phyloP scores from a whole-genome alignment of 2,888 invertebrate species.

The Drosophila subquinaria region DNA sequence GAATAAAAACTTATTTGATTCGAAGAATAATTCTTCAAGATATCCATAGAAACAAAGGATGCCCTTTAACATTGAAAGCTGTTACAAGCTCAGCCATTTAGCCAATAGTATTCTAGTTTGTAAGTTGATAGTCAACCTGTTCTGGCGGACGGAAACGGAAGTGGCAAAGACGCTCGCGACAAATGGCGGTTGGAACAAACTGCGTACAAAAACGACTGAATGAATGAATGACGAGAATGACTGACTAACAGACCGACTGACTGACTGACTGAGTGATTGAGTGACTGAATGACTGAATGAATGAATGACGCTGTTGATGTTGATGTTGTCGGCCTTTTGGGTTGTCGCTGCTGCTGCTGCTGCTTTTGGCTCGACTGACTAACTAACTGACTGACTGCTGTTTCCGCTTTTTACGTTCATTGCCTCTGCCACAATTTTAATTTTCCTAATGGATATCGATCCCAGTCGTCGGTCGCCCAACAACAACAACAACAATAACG shows the following conservation, averaged over 20 bases:
- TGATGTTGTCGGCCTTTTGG: conserved; percentile 28
- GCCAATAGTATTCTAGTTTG: conserved; percentile 4
- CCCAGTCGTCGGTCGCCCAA: conserved; percentile 71
- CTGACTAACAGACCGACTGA: conserved; percentile 13
- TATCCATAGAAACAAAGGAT: neutral
- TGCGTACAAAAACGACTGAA: conserved; percentile 22
- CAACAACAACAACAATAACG: conserved; percentile 47
- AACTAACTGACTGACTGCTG: conserved; percentile 61
- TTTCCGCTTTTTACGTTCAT: conserved; percentile 83
- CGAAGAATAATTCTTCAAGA: neutral
- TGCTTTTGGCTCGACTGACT: conserved; percentile 27
- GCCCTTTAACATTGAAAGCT: no score
- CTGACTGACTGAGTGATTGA: conserved; percentile 17
- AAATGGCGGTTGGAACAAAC: conserved; percentile 54
- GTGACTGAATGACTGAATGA: conserved; percentile 19
- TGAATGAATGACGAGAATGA: conserved; percentile 16
- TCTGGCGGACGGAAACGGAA: conserved; percentile 61
- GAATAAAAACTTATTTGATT: neutral
- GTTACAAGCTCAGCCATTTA: conserved; percentile 3
- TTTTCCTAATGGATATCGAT: conserved; percentile 87
- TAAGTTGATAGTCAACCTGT: conserved; percentile 33
- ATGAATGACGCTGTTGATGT: conserved; percentile 24
- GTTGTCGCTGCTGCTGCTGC: conserved; percentile 1
- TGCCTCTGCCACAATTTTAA: conserved; percentile 86
- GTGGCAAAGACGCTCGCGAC: conserved; percentile 53